Evolutionary conservation across 2,113 vertebrate species (phyloP).

Genomic region (Trichechus manatus): DNA sequence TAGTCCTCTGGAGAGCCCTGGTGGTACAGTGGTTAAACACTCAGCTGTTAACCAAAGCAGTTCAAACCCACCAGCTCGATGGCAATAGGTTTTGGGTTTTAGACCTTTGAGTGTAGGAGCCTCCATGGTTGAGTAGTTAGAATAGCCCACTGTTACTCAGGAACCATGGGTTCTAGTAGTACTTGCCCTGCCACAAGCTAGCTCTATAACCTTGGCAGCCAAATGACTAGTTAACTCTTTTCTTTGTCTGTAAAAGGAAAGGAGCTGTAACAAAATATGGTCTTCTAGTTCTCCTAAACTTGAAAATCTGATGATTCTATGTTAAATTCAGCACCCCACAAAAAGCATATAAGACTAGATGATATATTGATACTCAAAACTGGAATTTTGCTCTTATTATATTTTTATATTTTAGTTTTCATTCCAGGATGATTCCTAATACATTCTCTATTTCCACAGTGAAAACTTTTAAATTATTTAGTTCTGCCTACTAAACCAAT

Average conservation of each 20-base stretch:
- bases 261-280: not conserved
- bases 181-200: not conserved
- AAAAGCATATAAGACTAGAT: too few relatives aligned
- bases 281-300: not conserved
- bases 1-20: not conserved
- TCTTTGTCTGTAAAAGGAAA: not conserved
- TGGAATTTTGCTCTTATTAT: fast-evolving
- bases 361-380: fast-evolving
- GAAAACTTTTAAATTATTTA: not conserved
- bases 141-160: too few relatives aligned
- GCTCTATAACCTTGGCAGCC: not conserved
- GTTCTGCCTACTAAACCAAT: not conserved
- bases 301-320: not conserved
- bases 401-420: too few relatives aligned
- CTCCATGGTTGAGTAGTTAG: too few relatives aligned
- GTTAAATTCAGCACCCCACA: too few relatives aligned
- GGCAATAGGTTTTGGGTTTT: too few relatives aligned
- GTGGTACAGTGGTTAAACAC: too few relatives aligned
- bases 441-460: not conserved
- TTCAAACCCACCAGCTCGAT: too few relatives aligned
- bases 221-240: not conserved
- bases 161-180: not conserved
- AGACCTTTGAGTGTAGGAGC: not conserved
- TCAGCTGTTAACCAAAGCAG: too few relatives aligned
- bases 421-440: not conserved